These are phyloP conservation scores for Xenopus borealis DNA, from an alignment of 2,113 vertebrate species.

Conservation along the genomic window DNA sequence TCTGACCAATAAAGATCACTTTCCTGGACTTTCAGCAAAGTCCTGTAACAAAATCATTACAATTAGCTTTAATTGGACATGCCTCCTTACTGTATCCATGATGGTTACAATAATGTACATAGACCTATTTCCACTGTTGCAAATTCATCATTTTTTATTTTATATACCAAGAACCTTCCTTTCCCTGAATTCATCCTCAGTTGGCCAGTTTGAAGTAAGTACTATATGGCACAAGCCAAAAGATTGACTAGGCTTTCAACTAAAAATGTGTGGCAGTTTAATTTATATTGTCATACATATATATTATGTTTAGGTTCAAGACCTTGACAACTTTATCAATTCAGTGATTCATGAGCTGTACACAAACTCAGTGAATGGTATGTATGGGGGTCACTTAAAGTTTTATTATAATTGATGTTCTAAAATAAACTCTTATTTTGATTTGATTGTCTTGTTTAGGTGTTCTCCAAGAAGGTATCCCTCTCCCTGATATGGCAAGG, in stretches of 20 bases:
- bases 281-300: background rate
- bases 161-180: background rate
- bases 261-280: background rate
- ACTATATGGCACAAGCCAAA: background rate
- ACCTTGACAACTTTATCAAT: constrained; percentile 31
- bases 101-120: too few relatives aligned
- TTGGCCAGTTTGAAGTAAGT: background rate
- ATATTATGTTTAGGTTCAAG: constrained; percentile 44
- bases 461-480: constrained; percentile 45
- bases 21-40: too few relatives aligned
- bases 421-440: background rate
- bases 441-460: constrained; percentile 28
- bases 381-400: background rate
- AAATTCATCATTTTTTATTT: too few relatives aligned
- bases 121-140: too few relatives aligned
- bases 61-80: too few relatives aligned
- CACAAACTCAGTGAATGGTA: constrained; percentile 49
- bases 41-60: too few relatives aligned
- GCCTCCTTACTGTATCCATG: too few relatives aligned
- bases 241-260: background rate
- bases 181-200: background rate
- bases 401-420: background rate
- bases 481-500: constrained; percentile 45
- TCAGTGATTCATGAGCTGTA: constrained; percentile 42
- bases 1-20: too few relatives aligned